Conservation (phyloP, 2,888 invertebrate genomes). For the Tethea ocularis region DNA sequence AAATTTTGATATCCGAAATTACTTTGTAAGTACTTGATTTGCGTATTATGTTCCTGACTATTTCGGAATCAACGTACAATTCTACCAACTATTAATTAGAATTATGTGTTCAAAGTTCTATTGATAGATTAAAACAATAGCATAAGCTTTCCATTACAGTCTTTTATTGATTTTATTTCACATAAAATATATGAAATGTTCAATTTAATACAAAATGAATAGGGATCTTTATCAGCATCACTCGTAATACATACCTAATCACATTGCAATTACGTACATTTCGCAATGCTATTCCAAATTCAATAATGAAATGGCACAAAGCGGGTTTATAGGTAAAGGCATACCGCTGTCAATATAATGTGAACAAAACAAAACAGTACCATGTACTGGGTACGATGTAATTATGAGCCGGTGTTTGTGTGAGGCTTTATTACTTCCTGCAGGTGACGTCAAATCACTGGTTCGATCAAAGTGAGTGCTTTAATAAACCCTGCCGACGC, state of each 20-base stretch:
- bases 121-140: too few species aligned
- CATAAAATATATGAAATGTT: too few species aligned
- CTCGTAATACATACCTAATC: not conserved
- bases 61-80: not conserved
- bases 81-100: too few species aligned
- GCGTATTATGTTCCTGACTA: not conserved
- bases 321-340: constrained; percentile 64
- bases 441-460: constrained; percentile 73
- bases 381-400: constrained; percentile 46
- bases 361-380: constrained; percentile 52
- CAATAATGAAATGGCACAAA: constrained; percentile 64
- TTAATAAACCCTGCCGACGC: constrained; percentile 69
- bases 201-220: not conserved
- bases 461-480: constrained; percentile 77
- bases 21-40: too few species aligned
- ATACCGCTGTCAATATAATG: constrained; percentile 67
- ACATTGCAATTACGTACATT: not conserved
- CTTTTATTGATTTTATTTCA: too few species aligned
- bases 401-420: constrained; percentile 67
- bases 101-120: too few species aligned
- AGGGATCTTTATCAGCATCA: not conserved
- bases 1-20: too few species aligned
- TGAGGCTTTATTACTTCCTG: constrained; percentile 70
- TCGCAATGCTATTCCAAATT: constrained; percentile 29
- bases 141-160: too few species aligned